Evolutionary conservation across 2,888 invertebrate species (phyloP).

Genomic region (Ceratothoa steindachneri): DNA sequence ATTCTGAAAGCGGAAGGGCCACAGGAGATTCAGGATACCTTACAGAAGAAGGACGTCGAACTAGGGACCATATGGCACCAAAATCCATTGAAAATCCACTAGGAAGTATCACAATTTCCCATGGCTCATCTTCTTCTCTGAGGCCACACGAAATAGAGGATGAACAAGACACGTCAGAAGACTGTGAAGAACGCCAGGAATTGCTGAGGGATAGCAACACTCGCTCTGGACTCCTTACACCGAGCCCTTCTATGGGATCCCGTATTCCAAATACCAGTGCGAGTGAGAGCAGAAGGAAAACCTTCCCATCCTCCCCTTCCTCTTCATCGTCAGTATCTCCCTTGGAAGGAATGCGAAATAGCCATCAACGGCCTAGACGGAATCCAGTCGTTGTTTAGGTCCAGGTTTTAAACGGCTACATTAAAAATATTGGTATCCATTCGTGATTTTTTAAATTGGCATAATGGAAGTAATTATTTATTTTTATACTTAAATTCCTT

Average conservation of each 20-base stretch:
- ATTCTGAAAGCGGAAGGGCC: conserved; percentile 42
- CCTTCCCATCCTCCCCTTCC: background rate
- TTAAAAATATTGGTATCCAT: too few species aligned
- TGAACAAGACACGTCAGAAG: conserved; percentile 51
- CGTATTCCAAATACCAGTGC: background rate
- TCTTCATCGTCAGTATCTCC: background rate
- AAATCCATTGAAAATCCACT: background rate
- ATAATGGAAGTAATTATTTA: too few species aligned
- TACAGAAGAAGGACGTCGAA: conserved; percentile 31
- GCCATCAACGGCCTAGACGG: background rate
- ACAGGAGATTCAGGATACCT: conserved; percentile 44
- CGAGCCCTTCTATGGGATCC: conserved; percentile 20
- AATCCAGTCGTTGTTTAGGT: conserved; percentile 8
- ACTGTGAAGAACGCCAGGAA: conserved; percentile 54
- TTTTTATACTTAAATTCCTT: too few species aligned
- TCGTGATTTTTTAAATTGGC: too few species aligned
- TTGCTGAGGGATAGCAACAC: conserved; percentile 53
- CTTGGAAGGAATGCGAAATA: background rate
- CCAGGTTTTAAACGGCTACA: too few species aligned
- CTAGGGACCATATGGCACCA: conserved; percentile 10
- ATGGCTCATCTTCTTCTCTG: conserved; percentile 34
- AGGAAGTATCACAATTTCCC: background rate
- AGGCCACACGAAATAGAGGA: conserved; percentile 35
- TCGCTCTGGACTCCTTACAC: conserved; percentile 26
- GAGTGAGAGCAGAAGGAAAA: background rate